Percentiles rank a stretch among this genome's conserved stretches.
These are phyloP conservation scores for Mimumesa dahlbomi DNA, from an alignment of 2,888 invertebrate genomes.

Conservation along the genomic window DNA sequence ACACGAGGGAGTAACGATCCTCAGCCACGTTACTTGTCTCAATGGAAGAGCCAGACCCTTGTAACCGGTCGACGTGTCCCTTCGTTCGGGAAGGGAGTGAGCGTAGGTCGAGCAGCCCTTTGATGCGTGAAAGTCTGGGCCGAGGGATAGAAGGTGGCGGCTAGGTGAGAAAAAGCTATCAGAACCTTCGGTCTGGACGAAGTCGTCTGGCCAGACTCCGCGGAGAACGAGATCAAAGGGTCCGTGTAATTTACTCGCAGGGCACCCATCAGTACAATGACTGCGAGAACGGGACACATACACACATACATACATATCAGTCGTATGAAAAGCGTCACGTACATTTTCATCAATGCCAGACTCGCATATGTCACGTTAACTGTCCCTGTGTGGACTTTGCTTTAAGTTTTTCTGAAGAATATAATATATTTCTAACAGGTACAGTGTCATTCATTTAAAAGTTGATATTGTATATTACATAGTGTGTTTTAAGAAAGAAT, in stretches of 20 bases:
- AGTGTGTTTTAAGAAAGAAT: too few species aligned
- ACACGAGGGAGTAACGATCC: too few species aligned
- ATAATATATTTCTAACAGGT: too few species aligned
- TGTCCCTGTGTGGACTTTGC: too few species aligned
- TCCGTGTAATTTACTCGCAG: slow-evolving; percentile 52
- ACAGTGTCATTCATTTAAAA: too few species aligned
- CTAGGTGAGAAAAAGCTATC: slow-evolving; percentile 52
- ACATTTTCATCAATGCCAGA: slow-evolving; percentile 22
- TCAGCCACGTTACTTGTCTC: too few species aligned
- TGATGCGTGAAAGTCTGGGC: slow-evolving; percentile 45
- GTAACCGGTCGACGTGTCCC: slow-evolving; percentile 5
- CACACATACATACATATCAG: background rate
- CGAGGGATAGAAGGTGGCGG: slow-evolving; percentile 8
- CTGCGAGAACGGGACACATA: too few species aligned
- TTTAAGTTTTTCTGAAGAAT: too few species aligned
- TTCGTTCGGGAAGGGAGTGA: slow-evolving; percentile 1
- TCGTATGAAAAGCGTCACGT: background rate
- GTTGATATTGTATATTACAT: too few species aligned
- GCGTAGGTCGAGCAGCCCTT: slow-evolving; percentile 29
- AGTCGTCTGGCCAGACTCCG: slow-evolving; percentile 47
- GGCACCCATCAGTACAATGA: slow-evolving; percentile 11
- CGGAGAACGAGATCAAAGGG: slow-evolving; percentile 53
- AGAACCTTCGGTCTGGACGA: slow-evolving; percentile 40
- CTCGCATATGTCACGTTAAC: background rate
- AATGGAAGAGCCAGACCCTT: too few species aligned